phyloP scores from a whole-genome alignment of 2,797 vertebrate genomes.

The Tiaroga cobitis region DNA sequence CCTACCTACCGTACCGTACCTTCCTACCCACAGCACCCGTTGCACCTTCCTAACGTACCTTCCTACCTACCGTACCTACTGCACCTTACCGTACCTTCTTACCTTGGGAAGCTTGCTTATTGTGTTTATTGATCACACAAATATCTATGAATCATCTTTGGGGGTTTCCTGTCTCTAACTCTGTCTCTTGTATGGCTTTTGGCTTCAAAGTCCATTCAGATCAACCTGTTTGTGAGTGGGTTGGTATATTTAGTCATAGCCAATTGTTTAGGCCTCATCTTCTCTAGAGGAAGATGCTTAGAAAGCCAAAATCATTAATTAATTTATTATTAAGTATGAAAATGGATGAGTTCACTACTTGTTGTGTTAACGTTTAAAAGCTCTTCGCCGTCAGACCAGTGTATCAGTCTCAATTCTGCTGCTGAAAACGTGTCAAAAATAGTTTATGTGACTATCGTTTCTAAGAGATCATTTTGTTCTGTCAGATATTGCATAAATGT shows the following conservation, averaged over 20 bases:
- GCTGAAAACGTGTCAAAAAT: neutral
- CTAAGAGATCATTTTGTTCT: neutral
- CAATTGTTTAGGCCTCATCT: slow-evolving; percentile 5
- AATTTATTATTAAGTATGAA: slow-evolving; percentile 5
- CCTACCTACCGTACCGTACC: too few species aligned
- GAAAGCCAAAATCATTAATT: slow-evolving; percentile 27
- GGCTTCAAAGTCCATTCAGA: slow-evolving; percentile 17
- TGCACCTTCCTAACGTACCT: too few species aligned
- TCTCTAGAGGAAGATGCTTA: slow-evolving; percentile 53
- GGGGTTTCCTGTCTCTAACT: neutral
- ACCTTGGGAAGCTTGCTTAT: too few species aligned
- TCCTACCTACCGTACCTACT: too few species aligned
- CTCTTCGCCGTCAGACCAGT: neutral
- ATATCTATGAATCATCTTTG: neutral
- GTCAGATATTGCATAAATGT: slow-evolving; percentile 23
- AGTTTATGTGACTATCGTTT: neutral
- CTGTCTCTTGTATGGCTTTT: neutral
- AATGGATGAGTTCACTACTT: neutral
- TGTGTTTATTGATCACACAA: neutral
- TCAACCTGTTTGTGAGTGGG: slow-evolving; percentile 21
- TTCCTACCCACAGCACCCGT: too few species aligned
- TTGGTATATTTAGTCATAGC: neutral
- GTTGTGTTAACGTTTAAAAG: neutral
- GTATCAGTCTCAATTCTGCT: neutral
- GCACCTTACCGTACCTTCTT: too few species aligned